Base-by-base conservation (phyloP, 2,113 vertebrate genomes). In the Brachypteracias leptosomus region DNA sequence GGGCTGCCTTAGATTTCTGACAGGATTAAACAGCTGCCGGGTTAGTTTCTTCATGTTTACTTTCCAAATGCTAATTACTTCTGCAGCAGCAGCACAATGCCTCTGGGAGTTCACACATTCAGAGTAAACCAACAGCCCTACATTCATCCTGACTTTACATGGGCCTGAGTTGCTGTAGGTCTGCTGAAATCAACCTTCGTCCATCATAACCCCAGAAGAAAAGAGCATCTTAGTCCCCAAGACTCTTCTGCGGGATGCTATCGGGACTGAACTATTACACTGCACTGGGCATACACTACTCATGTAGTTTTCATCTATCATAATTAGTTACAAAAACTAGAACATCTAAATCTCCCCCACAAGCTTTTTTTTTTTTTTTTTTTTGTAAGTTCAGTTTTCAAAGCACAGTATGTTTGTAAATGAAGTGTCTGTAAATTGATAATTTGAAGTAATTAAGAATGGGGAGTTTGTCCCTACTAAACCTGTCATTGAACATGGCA, bases 141-240 rank as follows among this genome's bases (percentile, higher is more conserved):
- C 46, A 17, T 42, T 3, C 29, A 47, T 7, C 38, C 62, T 22
- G 0, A 3, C 31, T 5, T 6, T 4, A 9, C 38, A 33, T 1
- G 0, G 42, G 21, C 2, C 17, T 20, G 26, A 57, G 40, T 1
- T 65, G 17, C 79, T 2, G 0, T 0, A 24, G 24, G 13, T 16
- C 24, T 29, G 8, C 68, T 9, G 13, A 65, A 65, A 65, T 33
- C 72, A 33, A 7, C 22, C 49, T 5, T 52, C 61, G 49, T 26
- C 38, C 66, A 5, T 22, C 40, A 3, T 4, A 84, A 77, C 20
- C 8, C 47, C 42, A 21, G 46, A 51, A 73, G 79, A 38, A 36
- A 59, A 54, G 11, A 72, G 5, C 2, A 17, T 14, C 44, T 55
- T 13, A 51, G 22, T 54, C 14, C 20, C 20, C 13, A 10, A 16